These are phyloP conservation scores for Theretra japonica DNA, from an alignment of 2,888 invertebrate species.

Conservation along the genomic window DNA sequence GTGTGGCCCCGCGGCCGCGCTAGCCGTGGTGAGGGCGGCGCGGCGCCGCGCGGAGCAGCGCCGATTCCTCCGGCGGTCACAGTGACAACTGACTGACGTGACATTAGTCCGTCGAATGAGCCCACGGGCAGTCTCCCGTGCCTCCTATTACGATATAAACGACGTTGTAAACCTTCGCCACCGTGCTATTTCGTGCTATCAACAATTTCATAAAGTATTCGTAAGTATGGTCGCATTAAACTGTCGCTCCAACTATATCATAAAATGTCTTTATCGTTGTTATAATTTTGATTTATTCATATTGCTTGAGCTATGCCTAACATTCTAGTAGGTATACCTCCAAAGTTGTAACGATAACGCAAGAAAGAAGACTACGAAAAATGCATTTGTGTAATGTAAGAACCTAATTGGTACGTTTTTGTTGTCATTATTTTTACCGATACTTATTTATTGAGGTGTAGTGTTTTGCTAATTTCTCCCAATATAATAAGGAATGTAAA, in stretches of 20 bases:
- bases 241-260: constrained; percentile 34
- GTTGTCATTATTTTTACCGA: constrained; percentile 53
- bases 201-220: constrained; percentile 35
- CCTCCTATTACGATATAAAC: constrained; percentile 34
- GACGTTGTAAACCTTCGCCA: constrained; percentile 30
- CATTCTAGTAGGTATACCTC: constrained; percentile 41
- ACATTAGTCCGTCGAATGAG: constrained; percentile 40
- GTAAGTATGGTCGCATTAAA: constrained; percentile 30
- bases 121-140: constrained; percentile 21
- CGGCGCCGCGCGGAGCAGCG: background rate
- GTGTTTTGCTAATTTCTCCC: constrained; percentile 40
- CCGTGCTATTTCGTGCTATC: constrained; percentile 35
- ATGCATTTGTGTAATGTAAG: constrained; percentile 34
- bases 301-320: background rate
- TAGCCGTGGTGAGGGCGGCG: background rate
- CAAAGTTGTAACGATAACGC: too few species aligned
- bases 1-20: constrained; percentile 42
- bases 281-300: constrained; percentile 1
- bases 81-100: constrained; percentile 42
- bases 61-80: constrained; percentile 35
- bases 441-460: constrained; percentile 43
- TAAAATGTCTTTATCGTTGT: constrained; percentile 34
- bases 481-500: too few species aligned
- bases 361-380: too few species aligned
- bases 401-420: constrained; percentile 66